Conservation (phyloP, 2,888 invertebrate genomes). For the Pseudoips prasinana region DNA sequence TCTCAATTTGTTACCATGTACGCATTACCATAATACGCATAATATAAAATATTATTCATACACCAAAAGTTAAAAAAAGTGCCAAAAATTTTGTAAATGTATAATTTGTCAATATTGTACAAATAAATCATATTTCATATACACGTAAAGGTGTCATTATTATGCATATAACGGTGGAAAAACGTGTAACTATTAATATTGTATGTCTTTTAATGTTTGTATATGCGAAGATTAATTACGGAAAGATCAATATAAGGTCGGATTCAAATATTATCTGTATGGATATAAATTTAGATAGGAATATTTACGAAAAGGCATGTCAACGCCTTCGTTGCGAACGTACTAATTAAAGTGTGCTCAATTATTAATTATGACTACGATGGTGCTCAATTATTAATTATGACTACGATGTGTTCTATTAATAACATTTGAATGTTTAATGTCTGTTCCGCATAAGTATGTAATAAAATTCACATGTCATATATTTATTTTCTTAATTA, state of each 20-base stretch:
- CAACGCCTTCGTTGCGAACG: slow-evolving; percentile 34
- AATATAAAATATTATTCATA: background rate
- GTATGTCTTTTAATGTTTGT: slow-evolving; percentile 24
- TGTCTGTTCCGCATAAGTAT: no score
- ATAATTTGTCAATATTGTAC: slow-evolving; percentile 29
- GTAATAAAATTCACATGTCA: no score
- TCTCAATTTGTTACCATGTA: slow-evolving; percentile 20
- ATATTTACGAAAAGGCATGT: slow-evolving; percentile 33
- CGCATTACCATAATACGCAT: slow-evolving; percentile 3
- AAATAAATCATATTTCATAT: slow-evolving; percentile 20
- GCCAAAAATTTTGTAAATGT: slow-evolving; percentile 23
- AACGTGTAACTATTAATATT: slow-evolving; percentile 32
- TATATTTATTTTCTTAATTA: no score
- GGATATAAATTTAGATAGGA: slow-evolving; percentile 30
- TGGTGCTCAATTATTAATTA: slow-evolving; percentile 27
- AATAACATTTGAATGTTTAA: slow-evolving; percentile 21
- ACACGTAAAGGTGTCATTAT: slow-evolving; percentile 28
- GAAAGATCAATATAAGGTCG: slow-evolving; percentile 30
- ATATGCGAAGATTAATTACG: slow-evolving; percentile 31
- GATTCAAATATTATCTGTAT: slow-evolving; percentile 22
- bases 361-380: slow-evolving; percentile 27
- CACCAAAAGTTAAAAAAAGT: slow-evolving; percentile 11
- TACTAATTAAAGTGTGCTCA: slow-evolving; percentile 33
- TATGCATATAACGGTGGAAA: slow-evolving; percentile 27
- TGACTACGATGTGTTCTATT: slow-evolving; percentile 19